Evolutionary conservation across 2,888 invertebrate genomes (phyloP).

Genomic region (Andrena chrysosceles): DNA sequence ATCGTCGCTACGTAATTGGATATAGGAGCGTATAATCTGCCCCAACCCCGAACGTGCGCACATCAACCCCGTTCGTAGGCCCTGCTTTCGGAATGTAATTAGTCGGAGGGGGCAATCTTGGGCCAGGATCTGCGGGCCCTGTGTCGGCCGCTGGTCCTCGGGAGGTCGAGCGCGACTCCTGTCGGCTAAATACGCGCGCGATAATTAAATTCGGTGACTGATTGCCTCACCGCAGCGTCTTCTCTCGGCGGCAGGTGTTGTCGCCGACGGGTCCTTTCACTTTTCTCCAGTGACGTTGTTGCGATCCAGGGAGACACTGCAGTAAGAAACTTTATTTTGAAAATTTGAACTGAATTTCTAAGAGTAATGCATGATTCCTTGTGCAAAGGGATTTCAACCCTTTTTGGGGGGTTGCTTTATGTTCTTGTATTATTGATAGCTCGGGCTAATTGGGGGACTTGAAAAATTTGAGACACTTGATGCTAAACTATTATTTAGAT

Average conservation of each 20-base stretch:
- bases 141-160: constrained; percentile 57
- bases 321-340: too few species aligned
- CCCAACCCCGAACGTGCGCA: constrained; percentile 9
- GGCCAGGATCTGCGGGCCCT: constrained; percentile 73
- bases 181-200: constrained; percentile 74
- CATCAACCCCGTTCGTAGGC: constrained; percentile 53
- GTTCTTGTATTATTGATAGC: too few species aligned
- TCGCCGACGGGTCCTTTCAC: not conserved
- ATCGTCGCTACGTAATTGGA: constrained; percentile 75
- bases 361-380: too few species aligned
- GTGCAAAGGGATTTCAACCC: too few species aligned
- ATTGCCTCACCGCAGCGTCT: constrained; percentile 58
- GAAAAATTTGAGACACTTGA: too few species aligned
- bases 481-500: too few species aligned
- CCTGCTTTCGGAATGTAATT: constrained; percentile 82
- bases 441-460: too few species aligned
- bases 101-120: constrained; percentile 80
- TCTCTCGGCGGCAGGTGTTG: constrained; percentile 16
- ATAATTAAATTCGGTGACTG: constrained; percentile 80
- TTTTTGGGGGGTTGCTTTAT: too few species aligned
- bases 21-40: constrained; percentile 66
- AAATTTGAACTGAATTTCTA: too few species aligned
- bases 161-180: constrained; percentile 70
- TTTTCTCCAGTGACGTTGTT: not conserved
- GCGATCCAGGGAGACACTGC: not conserved